phyloP scores from a whole-genome alignment of 2,888 invertebrate genomes.

The Xylocampa areola region DNA sequence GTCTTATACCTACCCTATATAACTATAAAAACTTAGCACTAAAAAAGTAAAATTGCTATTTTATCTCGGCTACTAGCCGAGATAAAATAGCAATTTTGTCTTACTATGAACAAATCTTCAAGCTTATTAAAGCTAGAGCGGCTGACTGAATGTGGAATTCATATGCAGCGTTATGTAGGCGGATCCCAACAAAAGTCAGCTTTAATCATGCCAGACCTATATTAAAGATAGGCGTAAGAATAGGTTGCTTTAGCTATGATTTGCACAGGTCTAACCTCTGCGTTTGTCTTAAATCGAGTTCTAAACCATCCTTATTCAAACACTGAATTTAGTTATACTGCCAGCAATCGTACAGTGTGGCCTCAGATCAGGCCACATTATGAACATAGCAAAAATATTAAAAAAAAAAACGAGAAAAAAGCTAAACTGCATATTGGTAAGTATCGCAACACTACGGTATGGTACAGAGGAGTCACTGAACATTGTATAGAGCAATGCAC shows the following conservation, averaged over 20 bases:
- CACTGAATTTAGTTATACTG: too few relatives aligned
- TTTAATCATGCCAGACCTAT: conserved; percentile 33
- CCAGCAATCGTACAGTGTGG: too few relatives aligned
- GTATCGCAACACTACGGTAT: conserved; percentile 15
- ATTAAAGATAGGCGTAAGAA: conserved; percentile 4
- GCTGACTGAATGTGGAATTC: conserved; percentile 14
- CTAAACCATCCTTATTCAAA: too few relatives aligned
- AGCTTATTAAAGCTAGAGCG: conserved; percentile 7
- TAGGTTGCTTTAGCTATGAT: not conserved
- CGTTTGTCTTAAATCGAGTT: too few relatives aligned
- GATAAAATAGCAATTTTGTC: not conserved
- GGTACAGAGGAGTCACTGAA: conserved; percentile 23
- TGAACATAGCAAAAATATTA: too few relatives aligned
- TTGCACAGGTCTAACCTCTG: too few relatives aligned
- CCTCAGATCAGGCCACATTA: too few relatives aligned
- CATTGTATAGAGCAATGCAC: conserved; percentile 40
- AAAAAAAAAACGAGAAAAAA: conserved; percentile 4
- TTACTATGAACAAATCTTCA: conserved; percentile 1
- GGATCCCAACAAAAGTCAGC: conserved; percentile 33
- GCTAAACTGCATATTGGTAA: not conserved
- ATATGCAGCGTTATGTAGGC: conserved; percentile 29
- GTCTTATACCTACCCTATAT: too few relatives aligned
- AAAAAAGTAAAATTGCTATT: not conserved
- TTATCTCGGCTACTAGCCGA: too few relatives aligned
- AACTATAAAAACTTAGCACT: too few relatives aligned